Evolutionary conservation across 2,888 invertebrate species (phyloP).

Genomic region (Platycheirus rosarum): DNA sequence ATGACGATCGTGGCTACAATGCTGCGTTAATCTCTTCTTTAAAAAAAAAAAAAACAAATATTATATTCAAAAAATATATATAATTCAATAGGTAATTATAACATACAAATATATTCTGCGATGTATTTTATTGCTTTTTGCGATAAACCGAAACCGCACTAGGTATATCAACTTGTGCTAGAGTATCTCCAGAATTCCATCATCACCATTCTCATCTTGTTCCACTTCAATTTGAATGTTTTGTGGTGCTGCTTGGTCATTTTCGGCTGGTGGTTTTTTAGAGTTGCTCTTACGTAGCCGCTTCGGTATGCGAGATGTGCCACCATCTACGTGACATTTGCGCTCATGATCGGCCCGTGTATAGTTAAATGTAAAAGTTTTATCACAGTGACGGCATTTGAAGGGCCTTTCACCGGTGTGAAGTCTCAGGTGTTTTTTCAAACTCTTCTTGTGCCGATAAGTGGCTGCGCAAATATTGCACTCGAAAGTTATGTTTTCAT

Average conservation of each 20-base stretch:
- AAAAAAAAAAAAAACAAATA: background rate
- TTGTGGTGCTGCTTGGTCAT: background rate
- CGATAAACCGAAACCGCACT: background rate
- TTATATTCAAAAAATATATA: background rate
- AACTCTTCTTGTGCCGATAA: conserved; percentile 65
- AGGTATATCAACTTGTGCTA: background rate
- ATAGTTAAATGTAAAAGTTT: conserved; percentile 55
- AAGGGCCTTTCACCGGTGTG: conserved; percentile 64
- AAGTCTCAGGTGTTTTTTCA: conserved; percentile 58
- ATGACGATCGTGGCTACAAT: too few species aligned
- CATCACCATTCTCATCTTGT: background rate
- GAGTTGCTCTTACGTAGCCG: background rate
- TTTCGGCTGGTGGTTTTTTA: background rate
- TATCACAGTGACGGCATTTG: conserved; percentile 57
- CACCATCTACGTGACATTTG: conserved; percentile 45
- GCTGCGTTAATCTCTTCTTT: too few species aligned
- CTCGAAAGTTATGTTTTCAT: conserved; percentile 62
- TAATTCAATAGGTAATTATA: background rate
- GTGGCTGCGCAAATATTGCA: conserved; percentile 63
- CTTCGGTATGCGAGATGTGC: conserved; percentile 12
- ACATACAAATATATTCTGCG: background rate
- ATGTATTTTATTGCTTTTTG: background rate
- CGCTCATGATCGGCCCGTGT: conserved; percentile 61
- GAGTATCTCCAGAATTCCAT: background rate
- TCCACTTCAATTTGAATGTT: background rate